A percentile compares a stretch with the other conserved stretches of the same genome.
phyloP scores from a whole-genome alignment of 1,140 invertebrate genomes.

The Aculops lycopersici region DNA sequence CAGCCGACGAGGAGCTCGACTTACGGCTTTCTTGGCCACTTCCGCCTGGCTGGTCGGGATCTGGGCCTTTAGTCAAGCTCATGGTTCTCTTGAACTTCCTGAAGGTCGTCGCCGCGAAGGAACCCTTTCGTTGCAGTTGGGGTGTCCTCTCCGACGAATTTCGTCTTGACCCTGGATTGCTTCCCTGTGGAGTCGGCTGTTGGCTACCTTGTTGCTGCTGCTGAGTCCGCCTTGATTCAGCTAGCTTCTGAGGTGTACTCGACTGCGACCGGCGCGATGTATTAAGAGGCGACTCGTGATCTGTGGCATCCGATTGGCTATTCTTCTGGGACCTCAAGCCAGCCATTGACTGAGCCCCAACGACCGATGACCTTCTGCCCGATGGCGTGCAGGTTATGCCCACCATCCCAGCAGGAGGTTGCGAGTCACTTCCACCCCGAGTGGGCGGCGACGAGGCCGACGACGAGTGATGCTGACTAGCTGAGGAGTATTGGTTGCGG shows the following conservation, averaged over 20 bases:
- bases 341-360: background rate
- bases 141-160: no score
- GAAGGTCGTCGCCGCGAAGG: background rate
- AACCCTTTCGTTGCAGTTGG: no score
- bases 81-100: constrained; percentile 2
- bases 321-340: background rate
- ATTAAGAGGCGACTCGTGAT: background rate
- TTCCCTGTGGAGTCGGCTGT: no score
- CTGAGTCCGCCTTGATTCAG: no score
- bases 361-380: background rate
- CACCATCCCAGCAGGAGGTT: background rate
- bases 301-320: background rate
- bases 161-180: background rate
- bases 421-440: background rate
- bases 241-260: no score
- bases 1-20: no score
- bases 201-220: no score
- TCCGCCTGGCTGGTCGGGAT: no score
- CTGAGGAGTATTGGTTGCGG: no score
- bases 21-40: no score
- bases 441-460: background rate
- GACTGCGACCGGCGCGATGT: background rate
- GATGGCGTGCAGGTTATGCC: background rate
- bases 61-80: no score
- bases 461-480: no score